A percentile compares a stretch with the other conserved stretches of the same genome.
Evolutionary conservation across 2,888 invertebrate genomes (phyloP).

Genomic region (Latheticus oryzae): DNA sequence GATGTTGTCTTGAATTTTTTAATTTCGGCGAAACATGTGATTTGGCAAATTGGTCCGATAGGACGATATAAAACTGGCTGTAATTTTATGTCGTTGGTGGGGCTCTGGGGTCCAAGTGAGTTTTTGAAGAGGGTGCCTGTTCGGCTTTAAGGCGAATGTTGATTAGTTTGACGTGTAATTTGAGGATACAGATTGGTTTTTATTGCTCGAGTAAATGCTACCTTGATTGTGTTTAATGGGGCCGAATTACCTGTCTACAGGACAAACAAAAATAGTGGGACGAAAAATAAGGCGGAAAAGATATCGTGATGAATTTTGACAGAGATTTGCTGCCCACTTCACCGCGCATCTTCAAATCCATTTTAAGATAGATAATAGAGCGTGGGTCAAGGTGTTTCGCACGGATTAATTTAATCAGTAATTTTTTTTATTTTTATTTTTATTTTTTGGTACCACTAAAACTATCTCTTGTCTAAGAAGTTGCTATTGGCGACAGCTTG

Average conservation of each 20-base stretch:
- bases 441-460: constrained; percentile 23
- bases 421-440: constrained; percentile 10
- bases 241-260: constrained; percentile 15
- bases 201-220: constrained; percentile 30
- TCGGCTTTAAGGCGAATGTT: constrained; percentile 28
- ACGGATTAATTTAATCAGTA: constrained; percentile 17
- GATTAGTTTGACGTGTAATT: constrained; percentile 37
- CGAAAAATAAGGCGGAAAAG: not conserved
- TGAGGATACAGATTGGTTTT: constrained; percentile 30
- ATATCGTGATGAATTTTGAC: constrained; percentile 9
- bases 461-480: constrained; percentile 21
- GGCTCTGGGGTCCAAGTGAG: constrained; percentile 18
- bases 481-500: constrained; percentile 44
- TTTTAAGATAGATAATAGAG: not conserved
- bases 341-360: constrained; percentile 2
- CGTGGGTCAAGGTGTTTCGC: constrained; percentile 6
- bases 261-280: constrained; percentile 8
- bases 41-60: constrained; percentile 38
- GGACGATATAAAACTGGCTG: constrained; percentile 23
- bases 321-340: constrained; percentile 3
- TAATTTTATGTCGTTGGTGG: constrained; percentile 27
- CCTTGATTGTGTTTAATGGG: constrained; percentile 37
- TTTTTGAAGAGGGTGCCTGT: too few relatives aligned
- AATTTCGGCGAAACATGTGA: constrained; percentile 34
- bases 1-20: constrained; percentile 35